These are phyloP conservation scores for Ciconia boyciana DNA, from an alignment of 2,113 vertebrate species.

Conservation along the genomic window DNA sequence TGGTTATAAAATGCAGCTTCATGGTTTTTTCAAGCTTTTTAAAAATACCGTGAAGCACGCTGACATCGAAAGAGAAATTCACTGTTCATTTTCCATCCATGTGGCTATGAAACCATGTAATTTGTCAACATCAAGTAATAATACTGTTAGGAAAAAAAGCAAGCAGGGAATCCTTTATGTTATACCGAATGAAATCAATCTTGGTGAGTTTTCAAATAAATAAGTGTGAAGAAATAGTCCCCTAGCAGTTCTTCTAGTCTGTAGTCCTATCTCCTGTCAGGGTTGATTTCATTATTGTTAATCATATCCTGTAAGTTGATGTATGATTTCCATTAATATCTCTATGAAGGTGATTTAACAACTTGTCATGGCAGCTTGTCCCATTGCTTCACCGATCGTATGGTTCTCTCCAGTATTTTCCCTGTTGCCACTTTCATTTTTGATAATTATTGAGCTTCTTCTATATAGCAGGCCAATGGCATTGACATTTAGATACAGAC, in stretches of 20 bases:
- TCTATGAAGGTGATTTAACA: neutral
- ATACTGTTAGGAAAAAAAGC: neutral
- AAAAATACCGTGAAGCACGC: neutral
- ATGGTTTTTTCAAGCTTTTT: neutral
- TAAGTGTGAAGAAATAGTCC: neutral
- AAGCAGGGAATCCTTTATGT: neutral
- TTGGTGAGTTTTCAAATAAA: neutral
- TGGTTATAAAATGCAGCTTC: neutral
- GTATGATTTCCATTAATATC: neutral
- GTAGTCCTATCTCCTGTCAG: neutral
- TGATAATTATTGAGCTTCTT: neutral
- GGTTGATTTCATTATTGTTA: neutral
- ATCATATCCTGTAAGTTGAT: neutral
- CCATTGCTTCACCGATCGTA: accelerated
- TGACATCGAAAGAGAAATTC: neutral
- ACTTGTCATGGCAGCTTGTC: neutral
- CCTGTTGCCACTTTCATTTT: neutral
- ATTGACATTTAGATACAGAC: neutral
- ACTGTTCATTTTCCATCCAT: neutral
- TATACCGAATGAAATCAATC: neutral
- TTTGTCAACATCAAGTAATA: neutral
- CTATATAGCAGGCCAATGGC: neutral
- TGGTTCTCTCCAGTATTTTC: neutral
- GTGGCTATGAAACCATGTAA: neutral
- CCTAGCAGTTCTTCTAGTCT: neutral